Evolutionary conservation across 2,797 vertebrate genomes (phyloP), one percentile per base, ranked within the genome.

Genomic region (Octomys mimax): DNA sequence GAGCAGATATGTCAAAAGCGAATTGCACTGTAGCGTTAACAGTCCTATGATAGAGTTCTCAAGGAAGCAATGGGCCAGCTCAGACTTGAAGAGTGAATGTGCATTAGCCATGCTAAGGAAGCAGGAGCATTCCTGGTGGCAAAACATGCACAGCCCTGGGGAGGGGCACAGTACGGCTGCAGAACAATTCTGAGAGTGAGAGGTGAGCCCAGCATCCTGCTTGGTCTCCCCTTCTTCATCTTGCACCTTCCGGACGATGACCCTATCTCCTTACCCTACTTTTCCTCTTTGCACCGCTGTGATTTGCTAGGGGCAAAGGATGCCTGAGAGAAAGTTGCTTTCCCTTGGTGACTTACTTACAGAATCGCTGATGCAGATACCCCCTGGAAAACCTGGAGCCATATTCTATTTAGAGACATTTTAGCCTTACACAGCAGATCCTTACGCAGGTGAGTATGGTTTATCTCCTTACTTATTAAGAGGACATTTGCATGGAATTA

Each of bases 331-430:
- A 66, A 94, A 97, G 93, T 62, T 19, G 16, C 61, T 96, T 91
- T 95, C 78, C 14, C 93, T 96, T 19, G 22, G 92, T 94, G 94
- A 90, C 95, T 97, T 92, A 91, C 89, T 97, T 96, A 87, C 0
- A 85, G 80, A 96, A 96, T 54, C 82, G 97, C 97, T 98, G 96
- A 97, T 94, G 79, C 85, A 95, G 92, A 57, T 95, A 33, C 96
- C 89, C 96, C 77, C 57, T 91, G 94, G 96, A 96, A 95, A 97
- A 97, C 93, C 85, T 52, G 86, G 87, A 96, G 92, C 94, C 95
- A 71, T 87, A 36, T 96, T 97, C 97, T 98, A 97, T 97, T 97
- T 98, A 59, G 66, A 87, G 96, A 95, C 88, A 82, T 82, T 93
- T 95, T 59, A 91, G 88, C 87, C 95, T 97, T 96, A 96, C 95